Evolutionary conservation across 2,888 invertebrate species (phyloP).

Genomic region (Tetragnatha montana): DNA sequence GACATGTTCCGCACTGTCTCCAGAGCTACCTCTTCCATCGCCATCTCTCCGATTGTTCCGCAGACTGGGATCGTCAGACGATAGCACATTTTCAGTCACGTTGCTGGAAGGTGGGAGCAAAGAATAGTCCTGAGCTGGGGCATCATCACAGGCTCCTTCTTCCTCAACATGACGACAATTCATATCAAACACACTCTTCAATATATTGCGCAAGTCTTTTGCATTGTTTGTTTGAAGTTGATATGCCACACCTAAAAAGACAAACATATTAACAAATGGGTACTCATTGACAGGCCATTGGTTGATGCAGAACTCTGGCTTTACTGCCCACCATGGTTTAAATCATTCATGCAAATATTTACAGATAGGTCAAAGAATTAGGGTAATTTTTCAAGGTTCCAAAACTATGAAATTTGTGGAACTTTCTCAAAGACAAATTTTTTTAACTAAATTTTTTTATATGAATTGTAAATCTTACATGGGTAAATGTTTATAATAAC

Average conservation of each 20-base stretch:
- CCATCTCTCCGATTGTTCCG: conserved; percentile 74
- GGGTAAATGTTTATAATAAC: too few relatives aligned
- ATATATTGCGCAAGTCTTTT: conserved; percentile 93
- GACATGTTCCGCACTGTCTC: conserved; percentile 76
- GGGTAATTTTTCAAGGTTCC: too few relatives aligned
- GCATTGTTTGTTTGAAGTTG: conserved; percentile 99
- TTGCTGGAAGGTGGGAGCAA: conserved; percentile 12
- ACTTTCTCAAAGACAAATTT: too few relatives aligned
- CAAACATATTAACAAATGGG: neutral
- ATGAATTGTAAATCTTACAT: too few relatives aligned
- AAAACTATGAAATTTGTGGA: too few relatives aligned
- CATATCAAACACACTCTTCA: conserved; percentile 95
- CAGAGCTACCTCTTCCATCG: conserved; percentile 73
- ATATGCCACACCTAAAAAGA: conserved; percentile 89
- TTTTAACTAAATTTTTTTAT: too few relatives aligned
- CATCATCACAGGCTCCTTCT: conserved; percentile 38
- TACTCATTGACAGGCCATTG: too few relatives aligned
- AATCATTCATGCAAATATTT: too few relatives aligned
- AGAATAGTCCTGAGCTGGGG: conserved; percentile 8
- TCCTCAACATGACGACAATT: conserved; percentile 77
- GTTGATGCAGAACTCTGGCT: too few relatives aligned
- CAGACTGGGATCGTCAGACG: neutral
- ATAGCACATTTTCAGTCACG: neutral
- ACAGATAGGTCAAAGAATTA: too few relatives aligned
- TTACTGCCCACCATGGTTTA: too few relatives aligned